Evolutionary conservation across 1,140 invertebrate genomes (phyloP).

Genomic region (Drosophila teissieri): DNA sequence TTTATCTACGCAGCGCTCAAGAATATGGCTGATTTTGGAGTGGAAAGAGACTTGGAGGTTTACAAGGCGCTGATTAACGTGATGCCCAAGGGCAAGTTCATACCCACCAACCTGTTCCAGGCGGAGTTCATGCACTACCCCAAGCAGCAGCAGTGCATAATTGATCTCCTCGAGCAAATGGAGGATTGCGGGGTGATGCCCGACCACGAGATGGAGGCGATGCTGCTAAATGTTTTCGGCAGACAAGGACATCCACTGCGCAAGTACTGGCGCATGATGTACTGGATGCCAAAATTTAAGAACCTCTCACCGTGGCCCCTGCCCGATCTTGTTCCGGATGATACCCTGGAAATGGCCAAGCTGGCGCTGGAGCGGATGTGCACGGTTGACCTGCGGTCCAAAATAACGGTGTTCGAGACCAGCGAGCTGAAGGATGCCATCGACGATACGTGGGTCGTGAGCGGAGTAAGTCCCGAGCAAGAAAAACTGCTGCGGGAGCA

Average conservation of each 20-base stretch:
- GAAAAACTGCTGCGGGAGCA: conserved; percentile 90
- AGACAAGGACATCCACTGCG: conserved; percentile 90
- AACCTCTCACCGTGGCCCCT: conserved; percentile 95
- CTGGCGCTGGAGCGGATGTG: conserved; percentile 94
- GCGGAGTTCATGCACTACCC: conserved; percentile 96
- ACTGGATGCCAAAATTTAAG: conserved; percentile 99
- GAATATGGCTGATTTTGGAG: conserved; percentile 95
- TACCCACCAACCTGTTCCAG: conserved; percentile 92
- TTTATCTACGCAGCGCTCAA: conserved; percentile 96
- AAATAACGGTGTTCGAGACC: conserved; percentile 89
- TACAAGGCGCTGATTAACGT: conserved; percentile 96
- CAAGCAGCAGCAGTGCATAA: conserved; percentile 96
- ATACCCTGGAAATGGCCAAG: conserved; percentile 92
- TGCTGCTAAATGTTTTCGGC: conserved; percentile 94
- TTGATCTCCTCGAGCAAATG: conserved; percentile 89
- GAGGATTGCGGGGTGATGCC: conserved; percentile 91
- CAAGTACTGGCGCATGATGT: conserved; percentile 96
- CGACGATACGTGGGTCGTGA: conserved; percentile 97
- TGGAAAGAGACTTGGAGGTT: conserved; percentile 94
- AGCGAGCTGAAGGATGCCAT: conserved; percentile 90
- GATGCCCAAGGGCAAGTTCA: conserved; percentile 95
- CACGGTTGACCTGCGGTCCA: conserved; percentile 92
- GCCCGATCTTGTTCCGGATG: conserved; percentile 90
- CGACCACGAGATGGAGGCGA: conserved; percentile 93
- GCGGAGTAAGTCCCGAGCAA: conserved; percentile 93